A percentile compares a stretch with the other conserved stretches of the same genome.
Evolutionary conservation across 2,888 invertebrate species (phyloP).

Genomic region (Aleiodes leptofemur): DNA sequence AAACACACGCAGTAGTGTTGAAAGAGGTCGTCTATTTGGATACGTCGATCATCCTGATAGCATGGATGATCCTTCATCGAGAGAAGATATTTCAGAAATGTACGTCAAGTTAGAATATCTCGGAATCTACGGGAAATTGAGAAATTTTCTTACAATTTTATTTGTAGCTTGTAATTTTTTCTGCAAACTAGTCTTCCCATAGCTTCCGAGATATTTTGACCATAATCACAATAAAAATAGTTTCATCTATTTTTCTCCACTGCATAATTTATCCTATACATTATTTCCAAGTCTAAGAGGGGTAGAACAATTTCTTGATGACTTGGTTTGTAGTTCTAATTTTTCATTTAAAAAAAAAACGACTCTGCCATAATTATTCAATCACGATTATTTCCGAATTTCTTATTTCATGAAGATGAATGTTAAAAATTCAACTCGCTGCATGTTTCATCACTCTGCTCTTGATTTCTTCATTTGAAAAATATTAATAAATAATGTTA

Average conservation of each 20-base stretch:
- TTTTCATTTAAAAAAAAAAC: constrained; percentile 3
- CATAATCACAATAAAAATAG: neutral
- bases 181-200: no score
- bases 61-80: constrained; percentile 72
- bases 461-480: neutral
- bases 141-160: neutral
- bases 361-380: no score
- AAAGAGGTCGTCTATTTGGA: constrained; percentile 71
- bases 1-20: constrained; percentile 69
- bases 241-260: no score
- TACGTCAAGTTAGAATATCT: constrained; percentile 57
- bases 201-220: neutral
- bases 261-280: no score
- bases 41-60: constrained; percentile 71
- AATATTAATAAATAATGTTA: constrained; percentile 43
- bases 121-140: neutral
- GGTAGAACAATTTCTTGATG: no score
- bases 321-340: neutral
- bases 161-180: neutral
- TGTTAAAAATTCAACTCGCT: no score
- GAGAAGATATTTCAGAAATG: constrained; percentile 74
- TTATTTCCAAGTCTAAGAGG: no score
- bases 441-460: no score
- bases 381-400: no score
- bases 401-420: no score